These are phyloP conservation scores for Drosophila ogumai DNA, from an alignment of 1,140 invertebrate species.

Conservation along the genomic window DNA sequence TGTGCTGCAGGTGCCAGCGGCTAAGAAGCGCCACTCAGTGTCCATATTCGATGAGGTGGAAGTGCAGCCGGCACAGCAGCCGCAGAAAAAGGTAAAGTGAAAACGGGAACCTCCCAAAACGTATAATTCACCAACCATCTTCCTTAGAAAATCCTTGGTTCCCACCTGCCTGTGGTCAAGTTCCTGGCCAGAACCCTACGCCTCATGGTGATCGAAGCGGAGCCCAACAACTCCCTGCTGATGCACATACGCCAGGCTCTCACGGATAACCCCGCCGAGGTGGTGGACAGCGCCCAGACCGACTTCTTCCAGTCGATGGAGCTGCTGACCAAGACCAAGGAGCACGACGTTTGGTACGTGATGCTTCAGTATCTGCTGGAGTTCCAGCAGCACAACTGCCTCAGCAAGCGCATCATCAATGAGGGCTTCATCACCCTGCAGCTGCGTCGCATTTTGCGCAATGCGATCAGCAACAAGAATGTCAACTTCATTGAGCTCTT, in stretches of 20 bases:
- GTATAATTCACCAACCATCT: background rate
- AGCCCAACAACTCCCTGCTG: constrained; percentile 59
- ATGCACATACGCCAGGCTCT: constrained; percentile 50
- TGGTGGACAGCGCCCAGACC: constrained; percentile 61
- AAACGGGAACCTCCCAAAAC: too few relatives aligned
- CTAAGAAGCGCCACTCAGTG: constrained; percentile 71
- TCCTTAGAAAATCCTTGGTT: constrained; percentile 47
- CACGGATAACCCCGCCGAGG: constrained; percentile 39
- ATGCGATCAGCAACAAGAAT: constrained; percentile 68
- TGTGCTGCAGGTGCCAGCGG: constrained; percentile 6
- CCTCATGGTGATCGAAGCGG: constrained; percentile 60
- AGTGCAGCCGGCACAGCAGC: constrained; percentile 54
- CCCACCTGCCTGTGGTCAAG: constrained; percentile 63
- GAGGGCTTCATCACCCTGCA: constrained; percentile 73
- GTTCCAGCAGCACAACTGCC: constrained; percentile 63
- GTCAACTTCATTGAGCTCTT: constrained; percentile 77
- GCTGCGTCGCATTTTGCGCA: constrained; percentile 66
- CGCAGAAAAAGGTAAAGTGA: constrained; percentile 37
- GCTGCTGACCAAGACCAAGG: constrained; percentile 73
- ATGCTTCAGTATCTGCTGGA: constrained; percentile 74
- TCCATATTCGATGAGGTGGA: constrained; percentile 80
- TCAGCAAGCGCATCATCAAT: constrained; percentile 66
- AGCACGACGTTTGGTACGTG: constrained; percentile 76
- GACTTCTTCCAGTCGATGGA: constrained; percentile 79
- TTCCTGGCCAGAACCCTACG: constrained; percentile 70